Evolutionary conservation across 2,888 invertebrate genomes (phyloP), one percentile per base, ranked within the genome.

Genomic region (Brachypalpus laphriformis): DNA sequence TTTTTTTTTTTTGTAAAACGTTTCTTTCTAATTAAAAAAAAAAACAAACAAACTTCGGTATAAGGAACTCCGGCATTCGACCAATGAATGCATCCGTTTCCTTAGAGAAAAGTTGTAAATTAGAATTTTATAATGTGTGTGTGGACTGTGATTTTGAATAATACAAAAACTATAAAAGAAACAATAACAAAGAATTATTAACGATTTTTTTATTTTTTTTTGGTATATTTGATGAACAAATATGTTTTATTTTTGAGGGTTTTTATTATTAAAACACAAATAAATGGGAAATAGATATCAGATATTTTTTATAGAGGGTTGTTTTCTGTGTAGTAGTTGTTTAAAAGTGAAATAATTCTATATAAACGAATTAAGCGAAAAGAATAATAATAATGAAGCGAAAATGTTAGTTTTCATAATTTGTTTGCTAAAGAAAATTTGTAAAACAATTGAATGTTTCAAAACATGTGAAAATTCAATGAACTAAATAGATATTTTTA

Each of bases 91-190:
- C 61, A 31, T 61, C 22, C 6, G 51, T 68, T 37, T 70, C 54
- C 77, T 70, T 61, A 59, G 25, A 54, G 8, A 11, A 40, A 34
- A 34, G 16, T 31, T 49, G 49, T 45, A 47, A 56, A 49, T 66
- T 74, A 83, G 57, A 74, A 34, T 56, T 45, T 71, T 70, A 47
- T 59, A 63, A 85, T 59, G 75, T 76, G 85, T 76, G 85, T 81
- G 85, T 85, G 85, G 85, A 80, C 85, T 85, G 85, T 85, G 85
- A 85, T 85, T 85, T 85, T 85, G 72, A 75, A 71, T 85, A 81
- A 80, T 63, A 70, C 57, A 70, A 59, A 74, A 54, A 56, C 56
- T 47, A 14, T 14, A 68, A 31, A 57, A 9, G 34, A 56, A 54
- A 31, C 51, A 61, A 8, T 11, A 80, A 66, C 34, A 61, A 51